Evolutionary conservation across 2,113 vertebrate species (phyloP).

Genomic region (Pelobates fuscus): DNA sequence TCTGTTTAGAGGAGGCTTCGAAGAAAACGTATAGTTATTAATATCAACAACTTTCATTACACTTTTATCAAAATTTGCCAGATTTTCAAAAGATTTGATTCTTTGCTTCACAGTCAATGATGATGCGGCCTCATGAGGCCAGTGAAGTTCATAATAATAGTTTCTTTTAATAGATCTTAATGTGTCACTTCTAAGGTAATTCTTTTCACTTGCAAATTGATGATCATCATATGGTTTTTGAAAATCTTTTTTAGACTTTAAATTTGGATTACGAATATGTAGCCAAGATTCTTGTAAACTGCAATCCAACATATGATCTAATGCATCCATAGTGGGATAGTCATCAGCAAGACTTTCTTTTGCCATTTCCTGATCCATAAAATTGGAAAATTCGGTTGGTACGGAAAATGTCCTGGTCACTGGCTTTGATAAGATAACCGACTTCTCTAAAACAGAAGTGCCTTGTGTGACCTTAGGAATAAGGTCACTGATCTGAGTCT

Average conservation of each 20-base stretch:
- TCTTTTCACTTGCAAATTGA: not conserved
- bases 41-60: conserved; percentile 70
- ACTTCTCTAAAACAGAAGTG: conserved; percentile 11
- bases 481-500: conserved; percentile 20
- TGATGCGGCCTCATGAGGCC: conserved; percentile 73
- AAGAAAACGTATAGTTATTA: conserved; percentile 63
- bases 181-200: conserved; percentile 53
- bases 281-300: not conserved
- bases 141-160: conserved; percentile 71
- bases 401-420: conserved; percentile 72
- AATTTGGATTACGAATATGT: conserved; percentile 48
- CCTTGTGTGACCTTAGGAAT: not conserved
- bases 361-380: conserved; percentile 54
- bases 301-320: conserved; percentile 39
- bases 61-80: conserved; percentile 82
- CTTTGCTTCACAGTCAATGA: conserved; percentile 90
- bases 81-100: conserved; percentile 95
- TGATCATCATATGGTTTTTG: conserved; percentile 1
- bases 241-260: conserved; percentile 53
- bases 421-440: conserved; percentile 58
- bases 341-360: conserved; percentile 22
- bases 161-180: conserved; percentile 67
- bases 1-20: conserved; percentile 71
- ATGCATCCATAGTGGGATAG: conserved; percentile 23
- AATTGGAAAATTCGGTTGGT: conserved; percentile 67